These are phyloP conservation scores for Mayetiola destructor DNA, from an alignment of 2,888 invertebrate genomes.

Conservation along the genomic window DNA sequence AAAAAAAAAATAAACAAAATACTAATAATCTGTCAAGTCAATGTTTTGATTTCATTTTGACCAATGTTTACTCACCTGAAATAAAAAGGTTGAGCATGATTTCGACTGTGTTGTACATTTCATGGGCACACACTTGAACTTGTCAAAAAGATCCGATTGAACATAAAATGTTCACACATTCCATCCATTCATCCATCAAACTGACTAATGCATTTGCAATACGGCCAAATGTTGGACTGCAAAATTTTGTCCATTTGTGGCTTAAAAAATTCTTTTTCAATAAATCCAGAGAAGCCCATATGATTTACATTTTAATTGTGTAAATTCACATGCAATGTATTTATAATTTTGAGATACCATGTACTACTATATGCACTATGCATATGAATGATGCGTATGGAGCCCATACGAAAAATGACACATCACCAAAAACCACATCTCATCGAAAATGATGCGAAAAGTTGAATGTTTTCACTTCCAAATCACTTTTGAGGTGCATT, in stretches of 20 bases:
- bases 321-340: no score
- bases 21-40: constrained; percentile 14
- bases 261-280: no score
- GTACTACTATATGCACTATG: no score
- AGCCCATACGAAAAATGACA: no score
- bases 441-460: no score
- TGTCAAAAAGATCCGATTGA: constrained; percentile 13
- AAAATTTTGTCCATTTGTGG: not conserved
- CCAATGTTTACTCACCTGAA: constrained; percentile 14
- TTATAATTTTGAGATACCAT: no score
- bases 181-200: not conserved
- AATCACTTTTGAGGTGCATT: no score
- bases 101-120: not conserved
- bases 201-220: no score
- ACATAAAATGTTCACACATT: not conserved
- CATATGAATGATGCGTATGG: no score
- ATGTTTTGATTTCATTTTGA: constrained; percentile 15
- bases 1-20: constrained; percentile 6
- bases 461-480: no score
- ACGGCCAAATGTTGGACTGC: not conserved
- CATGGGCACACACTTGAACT: constrained; percentile 13
- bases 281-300: not conserved
- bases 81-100: not conserved
- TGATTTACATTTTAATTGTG: constrained; percentile 3
- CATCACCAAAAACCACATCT: no score